Evolutionary conservation across 2,888 invertebrate species (phyloP).

Genomic region (Nebria brevicollis): DNA sequence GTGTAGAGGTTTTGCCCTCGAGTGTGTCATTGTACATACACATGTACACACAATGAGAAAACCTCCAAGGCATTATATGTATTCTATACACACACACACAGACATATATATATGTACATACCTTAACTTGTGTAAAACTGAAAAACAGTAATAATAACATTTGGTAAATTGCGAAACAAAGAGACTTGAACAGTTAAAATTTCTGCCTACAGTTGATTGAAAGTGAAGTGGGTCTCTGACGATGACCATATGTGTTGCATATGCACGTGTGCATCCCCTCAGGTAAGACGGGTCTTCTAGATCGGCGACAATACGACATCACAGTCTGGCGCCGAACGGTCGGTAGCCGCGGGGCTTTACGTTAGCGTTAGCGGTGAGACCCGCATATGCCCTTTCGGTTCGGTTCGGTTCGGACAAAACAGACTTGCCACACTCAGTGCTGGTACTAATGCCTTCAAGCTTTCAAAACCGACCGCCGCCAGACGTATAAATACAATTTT

Average conservation of each 20-base stretch:
- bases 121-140: too few species aligned
- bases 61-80: background rate
- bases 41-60: background rate
- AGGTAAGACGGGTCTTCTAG: background rate
- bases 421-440: too few species aligned
- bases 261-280: background rate
- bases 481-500: background rate
- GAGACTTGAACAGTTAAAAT: background rate
- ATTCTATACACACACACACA: too few species aligned
- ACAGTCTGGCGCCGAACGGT: background rate
- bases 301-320: slow-evolving; percentile 1
- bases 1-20: background rate
- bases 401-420: background rate
- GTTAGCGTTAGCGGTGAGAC: background rate
- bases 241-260: background rate
- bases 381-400: background rate
- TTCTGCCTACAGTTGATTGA: background rate
- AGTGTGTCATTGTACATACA: background rate
- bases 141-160: background rate
- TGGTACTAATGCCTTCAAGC: background rate
- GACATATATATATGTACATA: too few species aligned
- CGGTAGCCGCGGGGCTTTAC: background rate
- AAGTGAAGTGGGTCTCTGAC: too few species aligned
- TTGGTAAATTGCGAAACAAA: background rate
- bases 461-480: background rate